phyloP scores from a whole-genome alignment of 2,888 invertebrate genomes.

The Parnassius apollo region DNA sequence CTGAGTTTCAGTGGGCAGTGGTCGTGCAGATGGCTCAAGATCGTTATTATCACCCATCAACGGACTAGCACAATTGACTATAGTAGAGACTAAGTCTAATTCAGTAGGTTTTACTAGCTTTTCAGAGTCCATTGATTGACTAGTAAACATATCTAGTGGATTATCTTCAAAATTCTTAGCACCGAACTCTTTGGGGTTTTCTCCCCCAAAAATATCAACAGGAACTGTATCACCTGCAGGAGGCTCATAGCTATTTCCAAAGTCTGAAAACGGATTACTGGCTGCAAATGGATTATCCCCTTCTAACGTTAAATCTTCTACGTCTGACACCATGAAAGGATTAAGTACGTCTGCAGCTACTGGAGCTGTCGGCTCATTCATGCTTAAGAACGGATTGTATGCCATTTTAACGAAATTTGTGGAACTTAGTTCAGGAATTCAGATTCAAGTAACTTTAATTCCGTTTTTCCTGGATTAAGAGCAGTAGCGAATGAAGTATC shows the following conservation, averaged over 20 bases:
- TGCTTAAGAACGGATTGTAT: constrained; percentile 89
- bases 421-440: constrained; percentile 78
- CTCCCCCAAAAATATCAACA: constrained; percentile 63
- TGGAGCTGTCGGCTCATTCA: constrained; percentile 82
- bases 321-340: constrained; percentile 84
- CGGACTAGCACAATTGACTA: constrained; percentile 45
- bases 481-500: constrained; percentile 90
- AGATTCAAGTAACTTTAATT: constrained; percentile 88
- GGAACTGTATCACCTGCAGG: constrained; percentile 66
- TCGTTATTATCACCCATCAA: constrained; percentile 40
- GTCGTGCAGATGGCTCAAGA: constrained; percentile 76
- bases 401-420: constrained; percentile 78
- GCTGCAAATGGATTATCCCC: constrained; percentile 87
- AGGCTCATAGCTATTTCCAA: constrained; percentile 64
- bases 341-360: constrained; percentile 80
- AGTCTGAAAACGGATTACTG: constrained; percentile 86
- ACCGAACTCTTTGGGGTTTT: constrained; percentile 55
- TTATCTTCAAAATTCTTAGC: constrained; percentile 59
- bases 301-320: constrained; percentile 47
- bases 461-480: constrained; percentile 88
- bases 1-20: constrained; percentile 90
- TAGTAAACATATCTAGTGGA: constrained; percentile 46
- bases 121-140: constrained; percentile 41
- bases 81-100: constrained; percentile 58
- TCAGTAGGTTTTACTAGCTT: constrained; percentile 62